Base-by-base conservation (phyloP, 2,797 vertebrate species). In the Molossus alvarezi region DNA sequence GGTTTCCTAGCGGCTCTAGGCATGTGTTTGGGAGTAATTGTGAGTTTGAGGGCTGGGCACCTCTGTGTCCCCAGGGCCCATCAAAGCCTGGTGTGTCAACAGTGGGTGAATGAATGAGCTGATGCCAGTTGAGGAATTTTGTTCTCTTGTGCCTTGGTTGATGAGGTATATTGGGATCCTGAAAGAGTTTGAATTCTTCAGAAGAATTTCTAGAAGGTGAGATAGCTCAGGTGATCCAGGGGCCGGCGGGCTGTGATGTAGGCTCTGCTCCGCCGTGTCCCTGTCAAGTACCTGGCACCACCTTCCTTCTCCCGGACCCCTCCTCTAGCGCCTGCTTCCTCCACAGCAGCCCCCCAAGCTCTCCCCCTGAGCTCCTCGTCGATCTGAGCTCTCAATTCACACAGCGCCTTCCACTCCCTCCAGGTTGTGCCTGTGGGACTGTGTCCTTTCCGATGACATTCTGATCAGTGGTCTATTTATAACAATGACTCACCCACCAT, bases 401-500 rank as follows among this genome's bases (percentile, higher is more conserved):
- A 57, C 53, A 95, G 64, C 5, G 48, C 91, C 97, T 0, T 10
- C 83, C 58, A 33, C 53, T 62, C 77, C 92, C 90, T 92, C 97
- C 95, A 97, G 96, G 96, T 94, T 64, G 72, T 95, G 95, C 90
- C 95, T 91, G 3, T 13, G 41, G 77, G 95, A 62, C 82, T n/a
- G 18, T 0, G 20, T 97, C 95, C 93, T 98, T 93, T 95, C 71
- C 11, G 37, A 67, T 65, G 96, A 96, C 97, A 97, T 83, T 93
- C 67, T 53, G 65, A 84, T 94, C 60, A 0, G 86, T 86, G 0
- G 93, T 97, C 86, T 96, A 97, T 98, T 98, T 97, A 95, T 98
- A 97, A 95, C 89, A 95, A 91, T 98, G 97, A 98, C 96, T 98
- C 97, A 97, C 80, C 95, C 92, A 86, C 94, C 88, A 95, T 92